These are phyloP conservation scores for Harpalus rufipes DNA, from an alignment of 2,888 invertebrate species.

Conservation along the genomic window DNA sequence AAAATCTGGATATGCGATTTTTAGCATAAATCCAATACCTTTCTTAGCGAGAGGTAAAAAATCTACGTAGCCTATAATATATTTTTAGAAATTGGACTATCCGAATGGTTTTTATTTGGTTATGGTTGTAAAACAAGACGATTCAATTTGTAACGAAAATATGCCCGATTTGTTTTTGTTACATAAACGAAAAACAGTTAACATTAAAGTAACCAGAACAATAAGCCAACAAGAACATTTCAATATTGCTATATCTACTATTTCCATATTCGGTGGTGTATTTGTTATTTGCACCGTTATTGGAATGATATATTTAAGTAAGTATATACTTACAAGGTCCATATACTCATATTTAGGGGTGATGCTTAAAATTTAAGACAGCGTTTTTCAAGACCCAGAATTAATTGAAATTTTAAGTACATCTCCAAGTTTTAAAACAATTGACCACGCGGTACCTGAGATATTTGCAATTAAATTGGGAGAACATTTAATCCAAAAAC, in stretches of 20 bases:
- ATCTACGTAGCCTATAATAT: no score
- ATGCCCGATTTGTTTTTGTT: constrained; percentile 9
- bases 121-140: constrained; percentile 85
- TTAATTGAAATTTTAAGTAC: no score
- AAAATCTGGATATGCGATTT: no score
- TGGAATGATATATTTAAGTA: constrained; percentile 49
- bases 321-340: background rate
- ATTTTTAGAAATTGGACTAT: constrained; percentile 83
- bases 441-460: no score
- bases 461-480: no score
- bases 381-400: no score
- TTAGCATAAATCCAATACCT: no score
- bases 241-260: constrained; percentile 76
- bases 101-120: constrained; percentile 88
- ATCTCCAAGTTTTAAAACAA: no score
- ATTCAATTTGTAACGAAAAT: constrained; percentile 78
- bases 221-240: constrained; percentile 45
- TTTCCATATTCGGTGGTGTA: constrained; percentile 79
- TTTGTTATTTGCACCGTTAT: constrained; percentile 75
- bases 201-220: constrained; percentile 28
- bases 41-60: no score
- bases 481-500: no score
- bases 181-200: constrained; percentile 68
- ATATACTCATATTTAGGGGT: no score
- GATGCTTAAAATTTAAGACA: no score